These are phyloP conservation scores for Merops nubicus DNA, from an alignment of 2,113 vertebrate genomes.

Conservation along the genomic window DNA sequence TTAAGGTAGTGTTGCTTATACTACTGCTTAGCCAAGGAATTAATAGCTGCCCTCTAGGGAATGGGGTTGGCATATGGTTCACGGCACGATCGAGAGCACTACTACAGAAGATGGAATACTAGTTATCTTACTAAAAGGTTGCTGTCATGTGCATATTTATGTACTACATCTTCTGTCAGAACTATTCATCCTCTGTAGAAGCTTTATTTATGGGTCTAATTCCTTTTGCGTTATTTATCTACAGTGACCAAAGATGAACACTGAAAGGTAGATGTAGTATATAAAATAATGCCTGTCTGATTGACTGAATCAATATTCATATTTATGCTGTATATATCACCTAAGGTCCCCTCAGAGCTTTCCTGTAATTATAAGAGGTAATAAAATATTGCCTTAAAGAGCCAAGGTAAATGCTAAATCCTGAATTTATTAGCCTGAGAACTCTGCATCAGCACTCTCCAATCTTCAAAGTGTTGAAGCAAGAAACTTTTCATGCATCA, in stretches of 20 bases:
- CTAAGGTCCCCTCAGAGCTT: background rate
- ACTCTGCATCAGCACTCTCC: background rate
- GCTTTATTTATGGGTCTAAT: constrained; percentile 11
- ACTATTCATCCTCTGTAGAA: background rate
- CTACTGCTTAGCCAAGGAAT: constrained; percentile 44
- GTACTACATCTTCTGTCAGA: background rate
- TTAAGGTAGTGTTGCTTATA: constrained; percentile 25
- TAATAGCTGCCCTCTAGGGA: constrained; percentile 9
- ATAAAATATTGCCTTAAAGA: constrained; percentile 32
- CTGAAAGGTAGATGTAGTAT: background rate
- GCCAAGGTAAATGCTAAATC: background rate
- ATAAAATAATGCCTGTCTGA: background rate
- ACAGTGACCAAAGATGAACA: background rate
- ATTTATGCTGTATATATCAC: background rate
- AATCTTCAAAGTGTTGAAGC: background rate
- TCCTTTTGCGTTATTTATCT: constrained; percentile 15
- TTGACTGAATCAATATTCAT: background rate
- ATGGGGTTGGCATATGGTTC: background rate
- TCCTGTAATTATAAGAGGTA: background rate
- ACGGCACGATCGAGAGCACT: background rate
- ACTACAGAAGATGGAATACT: background rate
- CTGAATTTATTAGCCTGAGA: constrained; percentile 20
- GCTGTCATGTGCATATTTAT: background rate
- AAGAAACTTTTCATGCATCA: background rate
- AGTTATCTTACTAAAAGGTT: background rate